Evolutionary conservation across 2,888 invertebrate species (phyloP).

Genomic region (Limnephilus rhombicus): DNA sequence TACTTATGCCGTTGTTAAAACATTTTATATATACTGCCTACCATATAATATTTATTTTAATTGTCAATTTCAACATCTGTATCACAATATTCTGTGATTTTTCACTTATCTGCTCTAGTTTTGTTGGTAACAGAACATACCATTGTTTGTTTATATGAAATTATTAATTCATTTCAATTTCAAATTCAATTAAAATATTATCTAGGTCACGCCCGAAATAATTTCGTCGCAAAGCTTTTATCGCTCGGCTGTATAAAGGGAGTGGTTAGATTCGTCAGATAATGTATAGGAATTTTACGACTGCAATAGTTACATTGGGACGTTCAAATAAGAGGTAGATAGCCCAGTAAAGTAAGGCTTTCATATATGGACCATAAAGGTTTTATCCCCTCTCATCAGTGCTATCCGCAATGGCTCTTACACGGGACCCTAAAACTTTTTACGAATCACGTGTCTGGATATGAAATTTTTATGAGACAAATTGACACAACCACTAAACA

Average conservation of each 20-base stretch:
- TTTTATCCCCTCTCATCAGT: conserved; percentile 40
- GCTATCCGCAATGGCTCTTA: neutral
- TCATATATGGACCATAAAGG: conserved; percentile 31
- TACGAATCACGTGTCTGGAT: conserved; percentile 39
- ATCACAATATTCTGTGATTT: no score
- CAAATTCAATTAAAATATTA: neutral
- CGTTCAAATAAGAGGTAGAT: conserved; percentile 8
- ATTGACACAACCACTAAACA: conserved; percentile 2
- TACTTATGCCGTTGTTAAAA: no score
- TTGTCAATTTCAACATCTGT: no score
- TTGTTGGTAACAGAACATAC: no score
- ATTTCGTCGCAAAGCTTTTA: neutral
- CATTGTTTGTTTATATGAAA: neutral
- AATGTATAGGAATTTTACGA: conserved; percentile 13
- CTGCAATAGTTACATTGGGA: conserved; percentile 31
- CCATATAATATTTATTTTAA: no score
- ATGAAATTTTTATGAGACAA: conserved; percentile 29
- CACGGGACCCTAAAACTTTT: conserved; percentile 22
- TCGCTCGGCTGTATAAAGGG: neutral
- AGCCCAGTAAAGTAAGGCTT: conserved; percentile 5
- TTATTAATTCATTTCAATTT: neutral
- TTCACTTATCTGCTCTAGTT: no score
- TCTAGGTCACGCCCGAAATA: neutral
- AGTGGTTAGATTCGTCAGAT: conserved; percentile 29
- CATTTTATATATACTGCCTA: no score